Evolutionary conservation across 1,140 invertebrate genomes (phyloP), one percentile per base, ranked within the genome.

Genomic region (Cecropterus lyciades): DNA sequence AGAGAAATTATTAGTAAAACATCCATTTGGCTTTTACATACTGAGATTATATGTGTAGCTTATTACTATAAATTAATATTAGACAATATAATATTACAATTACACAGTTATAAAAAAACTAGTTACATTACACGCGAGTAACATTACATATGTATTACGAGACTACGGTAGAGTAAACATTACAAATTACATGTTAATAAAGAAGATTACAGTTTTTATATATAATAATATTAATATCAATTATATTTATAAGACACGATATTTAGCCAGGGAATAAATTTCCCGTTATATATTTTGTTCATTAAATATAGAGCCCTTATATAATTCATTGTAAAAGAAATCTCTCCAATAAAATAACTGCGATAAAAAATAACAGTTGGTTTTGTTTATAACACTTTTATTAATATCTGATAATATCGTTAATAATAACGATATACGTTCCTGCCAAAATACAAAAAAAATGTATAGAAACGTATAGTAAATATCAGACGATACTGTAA

Each of bases 11-110:
- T 60, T 60, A 60, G 57, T 60, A 53, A 60, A 48, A 60, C 33
- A 62, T 62, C 57, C 45, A 62, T 62, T 62, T 62, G 57, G 57
- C 45, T 49, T 62, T 27, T 27, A 46, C 46, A 45, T 62, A 62
- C 43, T 62, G 57, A 62, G 57, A 62, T 49, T 62, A 62, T 49
- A 49, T 49, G 9, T 7, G 37, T 40, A 13, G 20, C 24, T 40
- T 62, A 62, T 7, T 8, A 10, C 59, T 62, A 62, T 40, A 30
- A 20, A 62, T 62, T 62, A 40, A 40, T 62, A 51, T 60, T n/a
- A 45, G 20, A 37, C 15, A 37, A 37, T 27, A 51, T 60, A 27
- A 46, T 27, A 48, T 37, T 33, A 40, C 49, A 60, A 37, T 37
- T 60, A 60, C 27, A 60, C 4, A 60, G 49, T 24, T 60, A 60